Evolutionary conservation across 2,797 vertebrate genomes (phyloP).

Genomic region (Thamnophis elegans): DNA sequence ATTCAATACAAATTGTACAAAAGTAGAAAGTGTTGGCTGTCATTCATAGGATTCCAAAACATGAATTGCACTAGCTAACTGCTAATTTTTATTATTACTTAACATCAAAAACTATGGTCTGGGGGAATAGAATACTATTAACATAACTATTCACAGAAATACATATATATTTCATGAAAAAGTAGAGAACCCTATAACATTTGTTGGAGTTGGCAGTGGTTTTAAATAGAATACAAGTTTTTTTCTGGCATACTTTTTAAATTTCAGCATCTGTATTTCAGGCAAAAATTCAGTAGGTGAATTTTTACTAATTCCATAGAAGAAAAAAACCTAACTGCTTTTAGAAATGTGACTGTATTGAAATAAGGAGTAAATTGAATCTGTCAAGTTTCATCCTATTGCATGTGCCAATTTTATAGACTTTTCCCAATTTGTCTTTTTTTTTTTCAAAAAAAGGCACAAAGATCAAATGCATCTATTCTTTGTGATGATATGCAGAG

Average conservation of each 20-base stretch:
- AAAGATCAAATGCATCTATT: background rate
- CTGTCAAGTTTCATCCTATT: background rate
- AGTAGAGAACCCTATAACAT: background rate
- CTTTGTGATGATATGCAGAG: background rate
- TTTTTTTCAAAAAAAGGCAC: background rate
- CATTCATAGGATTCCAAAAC: conserved; percentile 49
- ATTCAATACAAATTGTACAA: conserved; percentile 7
- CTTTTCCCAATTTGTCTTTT: background rate
- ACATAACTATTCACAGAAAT: background rate
- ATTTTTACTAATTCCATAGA: background rate
- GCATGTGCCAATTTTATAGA: background rate
- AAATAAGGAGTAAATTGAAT: background rate
- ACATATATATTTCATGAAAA: conserved; percentile 20
- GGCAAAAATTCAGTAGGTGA: background rate
- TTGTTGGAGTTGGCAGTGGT: background rate
- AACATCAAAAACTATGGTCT: background rate
- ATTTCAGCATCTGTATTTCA: background rate
- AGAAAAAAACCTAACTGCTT: background rate
- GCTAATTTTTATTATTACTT: conserved; percentile 38
- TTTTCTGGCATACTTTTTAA: background rate
- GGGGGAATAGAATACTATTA: background rate
- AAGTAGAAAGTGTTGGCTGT: conserved; percentile 26
- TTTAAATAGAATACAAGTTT: background rate
- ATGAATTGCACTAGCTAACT: conserved; percentile 34
- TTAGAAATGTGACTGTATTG: background rate